phyloP scores from a whole-genome alignment of 1,140 invertebrate genomes.

The Danaus plexippus region DNA sequence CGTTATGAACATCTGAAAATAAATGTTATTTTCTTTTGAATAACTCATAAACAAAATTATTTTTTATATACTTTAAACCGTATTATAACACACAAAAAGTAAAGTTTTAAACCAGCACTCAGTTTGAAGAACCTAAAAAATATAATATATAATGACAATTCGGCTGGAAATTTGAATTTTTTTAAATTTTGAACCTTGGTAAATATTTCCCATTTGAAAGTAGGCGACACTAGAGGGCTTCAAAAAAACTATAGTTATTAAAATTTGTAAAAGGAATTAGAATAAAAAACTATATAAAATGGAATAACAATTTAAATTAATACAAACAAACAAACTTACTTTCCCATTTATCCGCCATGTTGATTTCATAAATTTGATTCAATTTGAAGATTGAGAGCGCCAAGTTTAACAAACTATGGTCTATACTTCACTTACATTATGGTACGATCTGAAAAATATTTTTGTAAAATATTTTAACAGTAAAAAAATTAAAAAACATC shows the following conservation, averaged over 20 bases:
- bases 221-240: conserved; percentile 16
- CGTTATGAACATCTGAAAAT: conserved; percentile 49
- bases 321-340: conserved; percentile 74
- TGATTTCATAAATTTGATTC: conserved; percentile 72
- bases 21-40: background rate
- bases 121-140: conserved; percentile 22
- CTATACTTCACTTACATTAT: conserved; percentile 17
- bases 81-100: conserved; percentile 9
- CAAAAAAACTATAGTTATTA: conserved; percentile 20
- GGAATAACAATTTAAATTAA: conserved; percentile 14
- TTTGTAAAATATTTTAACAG: no score
- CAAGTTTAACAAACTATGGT: conserved; percentile 39
- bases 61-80: no score
- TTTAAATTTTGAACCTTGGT: conserved; percentile 68
- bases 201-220: conserved; percentile 35
- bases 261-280: conserved; percentile 24
- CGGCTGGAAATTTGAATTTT: conserved; percentile 65
- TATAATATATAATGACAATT: conserved; percentile 42
- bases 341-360: conserved; percentile 84
- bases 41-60: no score
- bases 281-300: conserved; percentile 8
- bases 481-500: no score
- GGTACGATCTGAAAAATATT: conserved; percentile 1
- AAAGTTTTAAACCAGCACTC: conserved; percentile 12
- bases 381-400: conserved; percentile 64